Percentiles rank a stretch among this genome's conserved stretches.
Evolutionary conservation across 1,140 invertebrate genomes (phyloP).

Genomic region (Anastatus disparis): DNA sequence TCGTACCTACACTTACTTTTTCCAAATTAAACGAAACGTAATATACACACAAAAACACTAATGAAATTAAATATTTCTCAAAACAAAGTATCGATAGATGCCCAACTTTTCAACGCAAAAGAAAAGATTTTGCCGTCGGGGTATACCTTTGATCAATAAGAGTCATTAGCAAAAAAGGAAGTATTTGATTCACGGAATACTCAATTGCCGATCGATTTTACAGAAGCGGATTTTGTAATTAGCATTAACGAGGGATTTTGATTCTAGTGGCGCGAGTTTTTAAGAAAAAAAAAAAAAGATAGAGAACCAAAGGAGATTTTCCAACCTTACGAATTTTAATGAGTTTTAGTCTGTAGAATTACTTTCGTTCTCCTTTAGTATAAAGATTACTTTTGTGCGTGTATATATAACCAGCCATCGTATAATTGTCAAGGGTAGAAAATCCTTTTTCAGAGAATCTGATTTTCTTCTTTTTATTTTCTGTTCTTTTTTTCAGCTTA

Average conservation of each 20-base stretch:
- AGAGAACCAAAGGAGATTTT: neutral
- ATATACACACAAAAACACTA: too few relatives aligned
- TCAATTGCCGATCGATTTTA: conserved; percentile 18
- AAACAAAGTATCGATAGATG: too few relatives aligned
- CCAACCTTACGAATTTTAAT: conserved; percentile 43
- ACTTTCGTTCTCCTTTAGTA: too few relatives aligned
- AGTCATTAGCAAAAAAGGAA: too few relatives aligned
- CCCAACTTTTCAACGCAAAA: too few relatives aligned
- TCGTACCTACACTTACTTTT: too few relatives aligned
- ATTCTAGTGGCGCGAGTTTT: neutral
- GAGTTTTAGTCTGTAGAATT: neutral
- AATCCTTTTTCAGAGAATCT: neutral
- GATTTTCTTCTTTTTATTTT: neutral
- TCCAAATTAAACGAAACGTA: too few relatives aligned
- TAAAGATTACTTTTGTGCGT: too few relatives aligned
- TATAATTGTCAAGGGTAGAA: conserved; percentile 1
- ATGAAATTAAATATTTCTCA: too few relatives aligned
- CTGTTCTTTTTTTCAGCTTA: neutral
- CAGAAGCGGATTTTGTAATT: conserved; percentile 29
- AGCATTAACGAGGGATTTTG: conserved; percentile 40
- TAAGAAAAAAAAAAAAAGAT: neutral
- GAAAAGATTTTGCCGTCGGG: too few relatives aligned
- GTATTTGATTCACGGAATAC: conserved; percentile 8
- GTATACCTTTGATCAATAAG: too few relatives aligned
- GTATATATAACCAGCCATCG: neutral